These are phyloP conservation scores for Cylindroiulus punctatus DNA, from an alignment of 2,888 invertebrate genomes.

Conservation along the genomic window DNA sequence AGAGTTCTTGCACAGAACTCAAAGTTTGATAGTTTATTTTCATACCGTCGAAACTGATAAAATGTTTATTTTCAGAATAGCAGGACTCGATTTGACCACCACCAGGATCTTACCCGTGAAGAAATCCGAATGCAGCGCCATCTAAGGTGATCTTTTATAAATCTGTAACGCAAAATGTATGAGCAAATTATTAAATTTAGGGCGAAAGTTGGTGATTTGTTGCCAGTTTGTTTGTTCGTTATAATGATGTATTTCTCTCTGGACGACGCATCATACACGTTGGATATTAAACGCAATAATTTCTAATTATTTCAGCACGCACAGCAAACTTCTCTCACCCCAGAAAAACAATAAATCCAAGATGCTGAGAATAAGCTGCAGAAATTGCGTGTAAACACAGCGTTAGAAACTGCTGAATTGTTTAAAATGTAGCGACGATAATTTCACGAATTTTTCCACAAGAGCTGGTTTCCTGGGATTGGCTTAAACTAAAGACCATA, in stretches of 20 bases:
- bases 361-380: not conserved
- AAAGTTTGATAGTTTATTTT: too few relatives aligned
- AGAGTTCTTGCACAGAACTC: too few relatives aligned
- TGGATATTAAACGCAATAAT: not conserved
- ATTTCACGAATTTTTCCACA: not conserved
- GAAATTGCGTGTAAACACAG: not conserved
- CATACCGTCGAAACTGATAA: too few relatives aligned
- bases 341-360: not conserved
- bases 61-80: too few relatives aligned
- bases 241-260: not conserved
- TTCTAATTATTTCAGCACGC: slow-evolving; percentile 5
- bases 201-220: not conserved
- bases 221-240: not conserved
- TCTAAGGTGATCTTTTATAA: too few relatives aligned
- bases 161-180: too few relatives aligned
- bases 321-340: not conserved
- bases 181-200: too few relatives aligned
- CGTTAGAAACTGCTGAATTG: not conserved
- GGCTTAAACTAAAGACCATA: slow-evolving; percentile 3
- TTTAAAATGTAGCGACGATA: slow-evolving; percentile 3
- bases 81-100: too few relatives aligned
- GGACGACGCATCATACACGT: not conserved
- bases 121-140: too few relatives aligned
- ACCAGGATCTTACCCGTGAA: too few relatives aligned
- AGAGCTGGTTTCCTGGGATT: not conserved